Base-by-base conservation (phyloP, 1,140 invertebrate species). In the Procambarus virginalis region DNA sequence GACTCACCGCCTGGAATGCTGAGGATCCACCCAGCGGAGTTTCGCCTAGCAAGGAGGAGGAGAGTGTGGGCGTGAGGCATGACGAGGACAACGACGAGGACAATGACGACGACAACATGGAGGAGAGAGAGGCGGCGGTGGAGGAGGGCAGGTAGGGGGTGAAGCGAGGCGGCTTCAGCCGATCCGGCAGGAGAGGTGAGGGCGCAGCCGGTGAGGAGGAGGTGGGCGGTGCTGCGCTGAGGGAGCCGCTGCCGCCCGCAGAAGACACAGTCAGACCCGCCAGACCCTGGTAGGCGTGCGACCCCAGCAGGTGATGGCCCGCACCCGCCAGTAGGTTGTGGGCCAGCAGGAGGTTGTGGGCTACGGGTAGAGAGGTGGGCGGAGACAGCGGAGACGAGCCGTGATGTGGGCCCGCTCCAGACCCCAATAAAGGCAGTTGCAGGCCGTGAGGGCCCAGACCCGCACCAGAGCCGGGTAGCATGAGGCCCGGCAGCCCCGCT, bases 261-360 rank as follows among this genome's bases (percentile, higher is more conserved):
- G 88, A 88, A 49, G 88, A 85, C 64, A 86, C 88, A 46, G 91
- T 79, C 17, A 92, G 86, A 3, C 91, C 92, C 49, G 91, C 92
- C 55, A 92, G 84, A 0, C 91, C 93, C 55, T 93, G 92, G 73
- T 93, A 93, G 45, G 91, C 92, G 60, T 93, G 93, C 46, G 93
- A 92, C 9, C 90, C 92, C 34, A 93, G 86, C 3, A 93, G 91
- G 80, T 92, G 92, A 58, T 92, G 92, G 80, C 92, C 92, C 2
- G 92, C 92, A 46, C 86, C 96, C 92, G 97, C 96, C 70, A 97
- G 94, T 22, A 91, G 68, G 86, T 93, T 92, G 81, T 93, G 93
- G 3, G 93, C 92, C 20, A 92, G 82, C 10, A 92, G 85, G 22
- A 92, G 92, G 51, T 92, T 92, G 77, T 92, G 91, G 55, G 91